Conservation (phyloP, 2,888 invertebrate species). For the Ellobium chinense region DNA sequence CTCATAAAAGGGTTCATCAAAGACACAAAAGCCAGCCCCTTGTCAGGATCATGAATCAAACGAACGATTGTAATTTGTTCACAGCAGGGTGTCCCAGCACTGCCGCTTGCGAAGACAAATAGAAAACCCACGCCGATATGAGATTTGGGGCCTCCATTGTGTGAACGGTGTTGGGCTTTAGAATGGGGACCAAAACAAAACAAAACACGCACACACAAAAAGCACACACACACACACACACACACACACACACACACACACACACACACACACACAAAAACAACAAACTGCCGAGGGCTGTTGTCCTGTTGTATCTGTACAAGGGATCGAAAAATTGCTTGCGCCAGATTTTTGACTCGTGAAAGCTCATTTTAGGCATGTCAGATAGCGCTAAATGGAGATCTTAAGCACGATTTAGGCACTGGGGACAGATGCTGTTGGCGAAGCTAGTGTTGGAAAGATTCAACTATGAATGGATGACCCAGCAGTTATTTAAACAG, state of each 20-base stretch:
- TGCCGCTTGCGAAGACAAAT: too few species aligned
- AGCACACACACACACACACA: too few species aligned
- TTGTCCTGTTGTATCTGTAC: background rate
- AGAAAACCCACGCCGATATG: too few species aligned
- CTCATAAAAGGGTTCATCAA: background rate
- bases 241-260: too few species aligned
- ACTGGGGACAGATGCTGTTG: background rate
- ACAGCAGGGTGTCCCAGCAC: background rate
- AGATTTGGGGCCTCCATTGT: background rate
- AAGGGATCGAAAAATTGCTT: background rate
- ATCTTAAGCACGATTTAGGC: background rate
- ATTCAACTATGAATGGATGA: too few species aligned
- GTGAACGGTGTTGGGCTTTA: background rate
- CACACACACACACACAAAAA: too few species aligned
- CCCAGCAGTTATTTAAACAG: too few species aligned
- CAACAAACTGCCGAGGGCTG: background rate
- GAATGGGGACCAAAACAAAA: too few species aligned
- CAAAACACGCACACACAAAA: too few species aligned
- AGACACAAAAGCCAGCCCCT: background rate
- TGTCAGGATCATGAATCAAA: background rate
- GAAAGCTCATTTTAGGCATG: background rate
- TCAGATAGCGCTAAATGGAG: background rate
- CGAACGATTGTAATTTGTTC: background rate
- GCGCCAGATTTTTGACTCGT: background rate
- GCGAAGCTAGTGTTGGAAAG: too few species aligned